A percentile compares a stretch with the other conserved stretches of the same genome.
Evolutionary conservation across 2,113 vertebrate species (phyloP).

Genomic region (Boulengeromyrus knoepffleri): DNA sequence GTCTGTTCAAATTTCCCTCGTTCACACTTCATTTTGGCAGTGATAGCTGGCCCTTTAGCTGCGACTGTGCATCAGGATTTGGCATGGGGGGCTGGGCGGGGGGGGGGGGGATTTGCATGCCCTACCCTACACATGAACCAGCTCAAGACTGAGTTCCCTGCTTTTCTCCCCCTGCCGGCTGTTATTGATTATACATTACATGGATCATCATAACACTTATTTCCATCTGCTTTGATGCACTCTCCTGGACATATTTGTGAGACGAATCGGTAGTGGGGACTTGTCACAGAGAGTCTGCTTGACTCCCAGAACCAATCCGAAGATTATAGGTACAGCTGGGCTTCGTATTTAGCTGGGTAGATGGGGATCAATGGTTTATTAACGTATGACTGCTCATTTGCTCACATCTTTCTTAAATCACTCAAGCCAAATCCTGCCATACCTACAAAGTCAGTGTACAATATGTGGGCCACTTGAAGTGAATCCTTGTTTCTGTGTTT

Average conservation of each 20-base stretch:
- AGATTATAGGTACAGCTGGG: background rate
- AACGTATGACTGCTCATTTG: background rate
- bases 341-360: background rate
- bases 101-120: background rate
- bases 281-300: background rate
- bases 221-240: background rate
- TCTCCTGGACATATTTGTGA: background rate
- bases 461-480: background rate
- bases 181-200: constrained; percentile 3
- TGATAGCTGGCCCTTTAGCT: background rate
- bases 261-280: background rate
- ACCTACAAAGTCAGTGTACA: background rate
- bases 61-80: background rate
- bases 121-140: background rate
- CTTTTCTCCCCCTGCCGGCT: background rate
- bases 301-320: background rate
- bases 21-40: background rate
- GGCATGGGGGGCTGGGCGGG: background rate
- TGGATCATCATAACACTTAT: background rate
- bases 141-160: background rate
- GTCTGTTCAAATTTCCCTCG: background rate
- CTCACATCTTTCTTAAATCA: background rate
- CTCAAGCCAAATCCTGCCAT: background rate
- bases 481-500: background rate
- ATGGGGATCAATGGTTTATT: background rate